phyloP scores from a whole-genome alignment of 1,140 invertebrate genomes.

The Mizuhopecten yessoensis region DNA sequence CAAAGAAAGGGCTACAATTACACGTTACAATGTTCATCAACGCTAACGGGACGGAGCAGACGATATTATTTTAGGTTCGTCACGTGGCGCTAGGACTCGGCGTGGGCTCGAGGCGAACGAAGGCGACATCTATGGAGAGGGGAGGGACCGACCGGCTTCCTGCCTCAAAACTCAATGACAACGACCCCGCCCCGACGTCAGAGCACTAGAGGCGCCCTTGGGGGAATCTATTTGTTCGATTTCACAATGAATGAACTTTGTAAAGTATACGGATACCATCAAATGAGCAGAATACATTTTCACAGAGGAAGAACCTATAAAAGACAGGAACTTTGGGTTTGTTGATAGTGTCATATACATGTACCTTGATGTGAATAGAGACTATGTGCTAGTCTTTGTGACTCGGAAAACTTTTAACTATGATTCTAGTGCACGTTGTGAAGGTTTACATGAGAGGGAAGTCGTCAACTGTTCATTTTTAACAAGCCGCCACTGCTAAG shows the following conservation, averaged over 20 bases:
- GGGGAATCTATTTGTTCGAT: slow-evolving; percentile 41
- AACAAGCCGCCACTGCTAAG: neutral
- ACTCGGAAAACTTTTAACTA: neutral
- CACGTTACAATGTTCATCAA: slow-evolving; percentile 33
- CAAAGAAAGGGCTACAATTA: slow-evolving; percentile 30
- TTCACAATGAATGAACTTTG: slow-evolving; percentile 44
- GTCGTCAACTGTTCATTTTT: slow-evolving; percentile 19
- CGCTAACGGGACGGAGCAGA: slow-evolving; percentile 36
- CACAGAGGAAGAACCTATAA: neutral
- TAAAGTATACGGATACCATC: slow-evolving; percentile 47
- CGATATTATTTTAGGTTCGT: slow-evolving; percentile 38
- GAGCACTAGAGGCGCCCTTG: slow-evolving; percentile 6
- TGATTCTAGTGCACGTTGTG: neutral
- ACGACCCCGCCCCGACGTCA: slow-evolving; percentile 45
- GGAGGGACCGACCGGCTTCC: slow-evolving; percentile 47
- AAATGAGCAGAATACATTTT: slow-evolving; percentile 40
- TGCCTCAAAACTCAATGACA: slow-evolving; percentile 55
- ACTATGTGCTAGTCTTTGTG: neutral
- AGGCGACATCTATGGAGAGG: slow-evolving; percentile 40
- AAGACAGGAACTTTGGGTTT: neutral
- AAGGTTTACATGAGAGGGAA: slow-evolving; percentile 7
- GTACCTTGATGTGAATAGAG: neutral
- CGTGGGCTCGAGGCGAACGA: slow-evolving; percentile 29
- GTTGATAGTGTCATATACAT: neutral
- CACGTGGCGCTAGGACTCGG: slow-evolving; percentile 29